Base-by-base conservation (phyloP, 1,140 invertebrate genomes). In the Drosophila rhopaloa region DNA sequence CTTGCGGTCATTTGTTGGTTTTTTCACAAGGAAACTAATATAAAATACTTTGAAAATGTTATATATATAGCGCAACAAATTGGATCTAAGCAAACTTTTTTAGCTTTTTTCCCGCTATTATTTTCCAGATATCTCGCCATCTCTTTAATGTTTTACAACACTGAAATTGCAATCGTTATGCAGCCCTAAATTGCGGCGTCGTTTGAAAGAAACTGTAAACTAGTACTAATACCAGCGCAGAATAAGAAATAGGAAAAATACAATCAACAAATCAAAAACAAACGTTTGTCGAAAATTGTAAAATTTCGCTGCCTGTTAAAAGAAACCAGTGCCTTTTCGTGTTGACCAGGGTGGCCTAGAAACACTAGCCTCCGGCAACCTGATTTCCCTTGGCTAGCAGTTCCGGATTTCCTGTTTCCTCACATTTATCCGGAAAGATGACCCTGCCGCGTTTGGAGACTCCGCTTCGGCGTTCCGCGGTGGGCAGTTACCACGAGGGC, bases 201-300 rank as follows among this genome's bases (percentile, higher is more conserved):
- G 73, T 88, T 86, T 88, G 84, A 86, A 86, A 88, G 70, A 85
- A 86, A 86, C 82, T 88, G 81, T 85, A 85, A 85, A 88, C 76
- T 86, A 86, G 70, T 86, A 82, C 79, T 54, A 88, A 83, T 44
- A 88, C 83, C 60, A 86, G 48, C 83, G 48, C 61, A 65, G 14
- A 79, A 75, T 16, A 65, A 55, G 74, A 78, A 80, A 74, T 16
- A 59, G 59, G 38, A 62, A 59, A 76, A 51, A 51, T 16, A 51
- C 29, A 14, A 51, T 32, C 48, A 51, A 51, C 27, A 32, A 51
- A 29, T 13, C 29, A 32, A 6, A 6, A 29, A 44, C 16, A 44
- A 47, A 24, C 7, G 8, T 11, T 27, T 9, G 10, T 14, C 16
- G 7, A 5, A 51, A 51, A 16, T 14, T 32, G 27, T 10, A 3